Evolutionary conservation across 1,140 invertebrate genomes (phyloP), one percentile per base, ranked within the genome.

Genomic region (Melitaea cinxia): DNA sequence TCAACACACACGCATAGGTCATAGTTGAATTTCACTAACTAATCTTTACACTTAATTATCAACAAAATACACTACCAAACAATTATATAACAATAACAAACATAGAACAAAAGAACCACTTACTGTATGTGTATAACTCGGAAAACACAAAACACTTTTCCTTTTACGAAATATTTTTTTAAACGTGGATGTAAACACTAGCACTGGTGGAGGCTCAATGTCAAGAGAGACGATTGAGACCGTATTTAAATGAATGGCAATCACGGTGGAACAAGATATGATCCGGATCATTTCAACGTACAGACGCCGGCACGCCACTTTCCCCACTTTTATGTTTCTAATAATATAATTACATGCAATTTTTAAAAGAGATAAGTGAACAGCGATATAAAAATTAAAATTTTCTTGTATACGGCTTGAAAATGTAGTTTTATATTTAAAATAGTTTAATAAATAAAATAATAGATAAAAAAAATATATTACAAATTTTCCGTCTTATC

Each of bases 201-300:
- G 47, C 61, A 66, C 39, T 62, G 72, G 53, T 65, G 62, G 53
- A 53, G 52, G 57, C 73, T 70, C 79, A 84, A 81, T 85, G 82
- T 78, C 73, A 78, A 80, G 74, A 21, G 63, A 37, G 62, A 45
- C 58, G 66, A 77, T 70, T 68, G 70, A 76, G 69, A 65, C 37
- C n/a, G n/a, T 85, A 82, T 85, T 82, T 85, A 85, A 85, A 80
- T 85, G 76, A 82, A 74, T 79, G 72, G 55, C 52, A 61, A 60
- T 59, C 73, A 65, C 67, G 66, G 68, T 67, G 69, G 61, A n/a
- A 54, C 58, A 54, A 70, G 74, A 77, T 73, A 74, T 64, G 68
- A 70, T 73, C 66, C 65, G 71, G 68, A 68, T 72, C 28, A 65
- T 76, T 79, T 77, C 63, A 74, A 62, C 60, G 28, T 52, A 30